These are phyloP conservation scores for Perdita meconis DNA, from an alignment of 2,888 invertebrate genomes.

Conservation along the genomic window DNA sequence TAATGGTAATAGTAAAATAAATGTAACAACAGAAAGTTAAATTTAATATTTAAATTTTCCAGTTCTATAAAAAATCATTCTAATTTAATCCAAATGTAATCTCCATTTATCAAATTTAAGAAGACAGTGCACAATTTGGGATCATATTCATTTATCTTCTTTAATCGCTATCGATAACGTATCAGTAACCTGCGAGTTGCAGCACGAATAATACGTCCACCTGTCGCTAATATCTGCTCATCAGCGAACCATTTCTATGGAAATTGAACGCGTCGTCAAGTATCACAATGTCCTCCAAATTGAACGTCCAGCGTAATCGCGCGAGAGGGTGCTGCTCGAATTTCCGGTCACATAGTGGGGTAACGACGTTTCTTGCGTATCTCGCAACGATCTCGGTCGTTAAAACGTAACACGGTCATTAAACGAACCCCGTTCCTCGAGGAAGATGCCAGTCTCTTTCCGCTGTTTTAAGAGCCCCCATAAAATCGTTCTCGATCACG, in stretches of 20 bases:
- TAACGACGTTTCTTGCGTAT: slow-evolving; percentile 51
- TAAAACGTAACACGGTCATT: slow-evolving; percentile 70
- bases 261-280: neutral
- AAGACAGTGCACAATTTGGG: too few species aligned
- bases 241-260: neutral
- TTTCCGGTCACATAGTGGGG: slow-evolving; percentile 62
- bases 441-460: neutral
- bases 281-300: neutral
- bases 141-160: too few species aligned
- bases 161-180: too few species aligned
- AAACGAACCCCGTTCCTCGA: slow-evolving; percentile 49
- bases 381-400: slow-evolving; percentile 54
- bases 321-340: slow-evolving; percentile 29
- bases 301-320: slow-evolving; percentile 17
- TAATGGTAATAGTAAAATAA: too few species aligned
- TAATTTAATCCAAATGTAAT: too few species aligned
- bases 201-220: too few species aligned
- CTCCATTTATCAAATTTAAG: too few species aligned
- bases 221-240: neutral
- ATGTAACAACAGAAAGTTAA: too few species aligned
- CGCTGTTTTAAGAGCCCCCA: slow-evolving; percentile 37
- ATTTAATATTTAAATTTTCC: too few species aligned
- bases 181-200: too few species aligned
- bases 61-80: too few species aligned
- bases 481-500: slow-evolving; percentile 34